Percentiles rank a stretch among this genome's conserved stretches.
Conservation (phyloP, 2,888 invertebrate species). For the Agrotis segetum region DNA sequence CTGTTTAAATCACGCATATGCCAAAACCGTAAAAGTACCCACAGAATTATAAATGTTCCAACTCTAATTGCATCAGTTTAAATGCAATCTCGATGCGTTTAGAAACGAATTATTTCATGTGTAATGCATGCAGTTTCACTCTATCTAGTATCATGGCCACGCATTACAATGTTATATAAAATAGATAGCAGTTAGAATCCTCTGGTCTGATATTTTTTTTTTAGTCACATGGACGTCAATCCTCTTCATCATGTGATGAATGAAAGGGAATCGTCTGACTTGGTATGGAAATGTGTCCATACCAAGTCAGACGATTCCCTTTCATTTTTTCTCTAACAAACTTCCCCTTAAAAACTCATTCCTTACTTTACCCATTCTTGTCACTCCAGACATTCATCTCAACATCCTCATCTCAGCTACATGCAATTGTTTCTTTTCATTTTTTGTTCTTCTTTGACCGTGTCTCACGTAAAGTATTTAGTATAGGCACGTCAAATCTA, state of each 20-base stretch:
- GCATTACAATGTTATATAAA: background rate
- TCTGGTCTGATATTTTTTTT: too few species aligned
- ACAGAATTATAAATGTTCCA: conserved; percentile 19
- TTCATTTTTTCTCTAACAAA: too few species aligned
- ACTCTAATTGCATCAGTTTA: conserved; percentile 45
- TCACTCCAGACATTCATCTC: too few species aligned
- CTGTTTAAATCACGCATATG: background rate
- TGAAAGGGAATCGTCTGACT: too few species aligned
- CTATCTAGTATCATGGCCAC: conserved; percentile 9
- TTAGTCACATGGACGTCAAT: too few species aligned
- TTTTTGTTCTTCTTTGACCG: background rate
- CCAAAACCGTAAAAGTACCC: conserved; percentile 4
- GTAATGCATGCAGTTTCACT: conserved; percentile 53
- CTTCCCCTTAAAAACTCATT: too few species aligned
- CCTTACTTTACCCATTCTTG: too few species aligned
- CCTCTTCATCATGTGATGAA: too few species aligned
- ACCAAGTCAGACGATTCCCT: too few species aligned
- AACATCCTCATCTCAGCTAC: too few species aligned
- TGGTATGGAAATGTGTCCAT: too few species aligned
- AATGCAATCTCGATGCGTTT: conserved; percentile 32
- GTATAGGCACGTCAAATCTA: conserved; percentile 12
- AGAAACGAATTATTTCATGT: conserved; percentile 43
- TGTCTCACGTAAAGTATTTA: background rate
- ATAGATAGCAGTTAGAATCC: too few species aligned
- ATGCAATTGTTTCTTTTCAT: background rate